Base-by-base conservation (phyloP, 2,113 vertebrate genomes). In the Psilopogon haemacephalus region DNA sequence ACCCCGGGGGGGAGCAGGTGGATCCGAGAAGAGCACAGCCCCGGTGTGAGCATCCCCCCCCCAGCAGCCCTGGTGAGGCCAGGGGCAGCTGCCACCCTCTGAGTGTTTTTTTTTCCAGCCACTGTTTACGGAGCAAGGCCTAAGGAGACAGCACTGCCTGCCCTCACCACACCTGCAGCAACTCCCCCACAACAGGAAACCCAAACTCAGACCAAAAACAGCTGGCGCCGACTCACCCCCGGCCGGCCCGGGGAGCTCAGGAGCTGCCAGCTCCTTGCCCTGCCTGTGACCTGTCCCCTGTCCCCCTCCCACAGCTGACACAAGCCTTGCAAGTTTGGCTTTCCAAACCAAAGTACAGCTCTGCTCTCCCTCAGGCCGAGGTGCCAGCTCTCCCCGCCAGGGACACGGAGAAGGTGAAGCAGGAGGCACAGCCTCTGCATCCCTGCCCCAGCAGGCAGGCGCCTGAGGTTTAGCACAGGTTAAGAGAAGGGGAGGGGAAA, bases 181-280 rank as follows among this genome's bases (percentile, higher is more conserved):
- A 54, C 73, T 84, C 73, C 77, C 92, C 77, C 92, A 79, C 74
- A 94, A 95, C 89, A 95, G 90, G 93, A 94, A 96, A 96, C 55
- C 71, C 77, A 63, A 0, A 0, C 20, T 84, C 32, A n/a, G 89
- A 86, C 76, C 19, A n/a, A 81, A 89, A 90, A 68, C 89, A 86
- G 38, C 93, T 86, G 70, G 5, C 3, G 2, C 60, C 46, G 0
- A 84, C 64, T 83, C 86, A 93, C 59, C 42, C 72, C 4, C 6
- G 7, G 42, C 42, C 15, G 16, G 75, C 16, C 0, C 60, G n/a
- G 5, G 0, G 69, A 59, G 37, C 33, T 38, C n/a, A 60, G 0
- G 55, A 89, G 60, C 38, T 73, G 46, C 65, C 11, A 2, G 40
- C 79, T 93, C 54, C 67, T 11, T 15, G 6, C 2, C 58, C 50